A percentile compares a stretch with the other conserved stretches of the same genome.
Evolutionary conservation across 1,140 invertebrate species (phyloP).

Genomic region (Sitodiplosis mosellana): DNA sequence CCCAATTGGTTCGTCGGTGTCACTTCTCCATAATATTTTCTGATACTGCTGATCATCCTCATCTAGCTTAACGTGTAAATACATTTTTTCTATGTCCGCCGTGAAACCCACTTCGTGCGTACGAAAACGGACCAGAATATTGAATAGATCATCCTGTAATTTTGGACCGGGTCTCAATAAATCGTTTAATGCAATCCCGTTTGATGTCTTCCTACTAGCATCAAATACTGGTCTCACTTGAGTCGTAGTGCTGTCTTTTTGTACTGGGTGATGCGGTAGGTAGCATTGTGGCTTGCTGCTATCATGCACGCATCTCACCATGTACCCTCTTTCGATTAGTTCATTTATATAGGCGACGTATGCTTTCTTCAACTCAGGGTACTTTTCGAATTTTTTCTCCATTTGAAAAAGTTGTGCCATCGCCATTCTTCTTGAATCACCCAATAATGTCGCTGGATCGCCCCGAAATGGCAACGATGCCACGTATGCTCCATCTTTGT

Average conservation of each 20-base stretch:
- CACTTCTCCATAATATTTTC: conserved; percentile 24
- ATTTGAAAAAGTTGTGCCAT: no score
- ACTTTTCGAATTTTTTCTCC: no score
- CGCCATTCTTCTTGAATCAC: no score
- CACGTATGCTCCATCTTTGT: no score
- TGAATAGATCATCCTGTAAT: conserved; percentile 23
- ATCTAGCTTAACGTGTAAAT: conserved; percentile 21
- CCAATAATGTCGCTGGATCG: no score
- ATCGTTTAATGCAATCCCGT: conserved; percentile 20
- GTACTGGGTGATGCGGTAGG: conserved; percentile 16
- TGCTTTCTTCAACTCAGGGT: no score
- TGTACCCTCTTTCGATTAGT: no score
- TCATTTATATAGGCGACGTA: no score
- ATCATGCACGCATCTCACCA: no score
- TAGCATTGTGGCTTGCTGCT: no score
- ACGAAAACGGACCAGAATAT: conserved; percentile 23
- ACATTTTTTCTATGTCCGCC: conserved; percentile 26
- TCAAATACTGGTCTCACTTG: conserved; percentile 16
- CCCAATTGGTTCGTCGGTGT: conserved; percentile 9
- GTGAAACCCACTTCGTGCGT: conserved; percentile 15
- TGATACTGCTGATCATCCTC: conserved; percentile 18
- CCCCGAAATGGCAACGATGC: no score
- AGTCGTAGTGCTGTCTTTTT: conserved; percentile 6
- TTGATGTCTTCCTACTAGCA: conserved; percentile 10
- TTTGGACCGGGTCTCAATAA: conserved; percentile 18